Percentiles rank a stretch among this genome's conserved stretches.
phyloP scores from a whole-genome alignment of 2,888 invertebrate species.

The Balanococcus diminutus region DNA sequence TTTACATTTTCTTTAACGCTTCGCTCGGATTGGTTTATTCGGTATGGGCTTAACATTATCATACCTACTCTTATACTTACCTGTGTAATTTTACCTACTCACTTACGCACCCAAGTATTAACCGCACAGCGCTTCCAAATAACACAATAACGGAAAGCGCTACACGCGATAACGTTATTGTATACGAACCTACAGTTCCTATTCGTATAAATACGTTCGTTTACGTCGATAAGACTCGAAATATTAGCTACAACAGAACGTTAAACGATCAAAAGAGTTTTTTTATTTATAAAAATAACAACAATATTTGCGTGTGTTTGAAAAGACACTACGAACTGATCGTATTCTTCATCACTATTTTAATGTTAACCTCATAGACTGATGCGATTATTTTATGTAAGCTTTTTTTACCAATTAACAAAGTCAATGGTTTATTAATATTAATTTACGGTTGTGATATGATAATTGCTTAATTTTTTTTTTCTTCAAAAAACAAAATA shows the following conservation, averaged over 20 bases:
- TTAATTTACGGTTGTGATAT: conserved; percentile 1
- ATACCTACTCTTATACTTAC: neutral
- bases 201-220: neutral
- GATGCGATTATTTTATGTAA: neutral
- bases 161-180: neutral
- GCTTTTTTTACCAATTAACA: neutral
- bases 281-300: neutral
- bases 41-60: neutral
- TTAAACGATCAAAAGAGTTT: neutral
- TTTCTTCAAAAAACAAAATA: neutral
- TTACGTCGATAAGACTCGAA: neutral
- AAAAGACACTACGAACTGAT: neutral
- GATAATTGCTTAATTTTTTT: neutral
- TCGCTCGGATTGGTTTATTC: neutral
- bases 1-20: neutral
- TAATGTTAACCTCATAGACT: neutral
- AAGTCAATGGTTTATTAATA: neutral
- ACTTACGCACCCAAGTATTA: neutral
- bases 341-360: neutral
- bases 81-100: neutral
- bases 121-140: neutral
- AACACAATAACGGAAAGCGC: neutral
- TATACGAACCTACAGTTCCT: neutral
- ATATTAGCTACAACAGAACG: neutral
- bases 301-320: neutral